phyloP scores from a whole-genome alignment of 2,113 vertebrate species.

The Oreotragus oreotragus region DNA sequence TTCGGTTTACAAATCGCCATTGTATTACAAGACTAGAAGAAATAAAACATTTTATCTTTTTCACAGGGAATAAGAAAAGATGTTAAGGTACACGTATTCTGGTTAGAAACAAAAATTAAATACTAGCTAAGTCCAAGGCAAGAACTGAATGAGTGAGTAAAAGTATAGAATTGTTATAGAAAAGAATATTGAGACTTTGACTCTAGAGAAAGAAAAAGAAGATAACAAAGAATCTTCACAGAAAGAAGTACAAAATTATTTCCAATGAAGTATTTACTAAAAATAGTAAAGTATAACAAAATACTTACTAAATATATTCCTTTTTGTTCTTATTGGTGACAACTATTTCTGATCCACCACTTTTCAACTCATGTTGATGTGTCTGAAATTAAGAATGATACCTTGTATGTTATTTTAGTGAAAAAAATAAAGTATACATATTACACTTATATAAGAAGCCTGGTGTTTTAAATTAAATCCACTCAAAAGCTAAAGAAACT shows the following conservation, averaged over 20 bases:
- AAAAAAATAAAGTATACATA: neutral
- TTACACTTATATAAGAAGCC: slow-evolving; percentile 5
- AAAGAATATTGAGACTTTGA: neutral
- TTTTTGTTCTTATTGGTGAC: slow-evolving; percentile 96
- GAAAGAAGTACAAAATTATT: neutral
- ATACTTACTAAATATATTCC: slow-evolving; percentile 97
- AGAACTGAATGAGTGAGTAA: neutral
- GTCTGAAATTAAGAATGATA: slow-evolving; percentile 83
- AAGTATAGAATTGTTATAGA: neutral
- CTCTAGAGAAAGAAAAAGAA: neutral
- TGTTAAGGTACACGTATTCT: neutral
- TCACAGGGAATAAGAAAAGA: neutral
- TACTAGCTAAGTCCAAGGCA: neutral
- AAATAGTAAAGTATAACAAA: neutral
- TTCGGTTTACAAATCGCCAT: slow-evolving; percentile 97
- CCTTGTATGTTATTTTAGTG: slow-evolving; percentile 18
- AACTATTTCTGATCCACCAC: slow-evolving; percentile 90
- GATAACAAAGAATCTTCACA: neutral
- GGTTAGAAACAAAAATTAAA: slow-evolving; percentile 30
- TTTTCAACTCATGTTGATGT: slow-evolving; percentile 94
- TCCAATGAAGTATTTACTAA: neutral
- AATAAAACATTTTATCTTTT: neutral
- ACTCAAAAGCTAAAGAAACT: slow-evolving; percentile 49
- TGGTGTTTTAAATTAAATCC: slow-evolving; percentile 50
- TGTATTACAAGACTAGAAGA: slow-evolving; percentile 94